These are phyloP conservation scores for Salvelinus sp. DNA, from an alignment of 2,113 vertebrate genomes.

Conservation along the genomic window DNA sequence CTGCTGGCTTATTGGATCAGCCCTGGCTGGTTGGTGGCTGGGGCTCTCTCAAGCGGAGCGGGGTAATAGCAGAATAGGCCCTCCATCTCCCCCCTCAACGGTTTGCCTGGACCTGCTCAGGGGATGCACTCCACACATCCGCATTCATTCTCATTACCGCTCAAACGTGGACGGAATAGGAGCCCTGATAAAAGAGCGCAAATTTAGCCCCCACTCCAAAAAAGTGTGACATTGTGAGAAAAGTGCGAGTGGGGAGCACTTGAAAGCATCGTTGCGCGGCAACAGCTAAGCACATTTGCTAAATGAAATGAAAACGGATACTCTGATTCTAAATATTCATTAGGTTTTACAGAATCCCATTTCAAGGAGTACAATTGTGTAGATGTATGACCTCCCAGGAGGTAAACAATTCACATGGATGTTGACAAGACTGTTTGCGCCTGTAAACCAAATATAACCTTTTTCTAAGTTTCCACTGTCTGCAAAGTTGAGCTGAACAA, in stretches of 20 bases:
- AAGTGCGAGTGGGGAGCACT: constrained; percentile 37
- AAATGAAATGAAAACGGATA: constrained; percentile 68
- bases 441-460: constrained; percentile 28
- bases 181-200: constrained; percentile 47
- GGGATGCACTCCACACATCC: constrained; percentile 53
- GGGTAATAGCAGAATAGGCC: constrained; percentile 52
- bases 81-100: constrained; percentile 23
- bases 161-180: constrained; percentile 64
- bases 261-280: constrained; percentile 70
- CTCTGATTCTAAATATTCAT: constrained; percentile 66
- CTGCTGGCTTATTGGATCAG: constrained; percentile 57
- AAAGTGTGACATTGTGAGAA: constrained; percentile 67
- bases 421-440: constrained; percentile 55
- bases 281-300: constrained; percentile 73
- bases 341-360: constrained; percentile 56
- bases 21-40: constrained; percentile 10
- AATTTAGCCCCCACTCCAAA: constrained; percentile 53
- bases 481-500: constrained; percentile 5
- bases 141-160: constrained; percentile 73
- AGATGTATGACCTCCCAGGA: constrained; percentile 41
- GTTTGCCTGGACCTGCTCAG: constrained; percentile 32
- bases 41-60: constrained; percentile 53
- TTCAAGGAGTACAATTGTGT: constrained; percentile 38
- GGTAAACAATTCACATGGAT: constrained; percentile 48
- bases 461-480: constrained; percentile 28